phyloP scores from a whole-genome alignment of 2,113 vertebrate genomes.

The Aix galericulata region DNA sequence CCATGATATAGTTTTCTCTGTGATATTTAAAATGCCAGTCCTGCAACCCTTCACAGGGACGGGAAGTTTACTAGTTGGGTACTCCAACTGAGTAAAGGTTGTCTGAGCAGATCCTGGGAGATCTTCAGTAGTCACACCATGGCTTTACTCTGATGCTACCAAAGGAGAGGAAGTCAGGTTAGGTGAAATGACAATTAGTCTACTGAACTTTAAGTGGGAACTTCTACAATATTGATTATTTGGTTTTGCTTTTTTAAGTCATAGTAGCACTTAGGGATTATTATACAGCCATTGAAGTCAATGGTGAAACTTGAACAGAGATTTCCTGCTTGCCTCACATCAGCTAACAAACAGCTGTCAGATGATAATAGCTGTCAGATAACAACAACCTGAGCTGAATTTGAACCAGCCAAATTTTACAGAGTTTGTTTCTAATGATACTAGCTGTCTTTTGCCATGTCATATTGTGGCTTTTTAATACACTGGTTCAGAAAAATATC shows the following conservation, averaged over 20 bases:
- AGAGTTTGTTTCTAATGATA: not conserved
- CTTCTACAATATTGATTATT: not conserved
- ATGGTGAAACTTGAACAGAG: not conserved
- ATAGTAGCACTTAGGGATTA: not conserved
- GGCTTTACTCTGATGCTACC: not conserved
- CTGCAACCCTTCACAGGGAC: not conserved
- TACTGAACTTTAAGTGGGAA: not conserved
- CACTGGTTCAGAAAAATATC: not conserved
- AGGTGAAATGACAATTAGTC: not conserved
- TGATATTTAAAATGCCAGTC: not conserved
- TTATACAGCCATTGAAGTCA: not conserved
- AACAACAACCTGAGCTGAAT: conserved; percentile 25
- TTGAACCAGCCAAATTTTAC: not conserved
- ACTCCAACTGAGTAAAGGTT: not conserved
- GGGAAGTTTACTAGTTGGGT: not conserved
- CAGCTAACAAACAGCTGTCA: not conserved
- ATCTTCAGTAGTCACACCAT: not conserved
- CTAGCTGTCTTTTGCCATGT: not conserved
- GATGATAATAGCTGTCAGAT: not conserved
- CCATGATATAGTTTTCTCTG: not conserved
- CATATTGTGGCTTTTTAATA: not conserved
- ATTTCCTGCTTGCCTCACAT: not conserved
- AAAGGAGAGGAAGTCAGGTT: not conserved
- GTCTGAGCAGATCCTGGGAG: not conserved
- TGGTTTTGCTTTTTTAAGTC: not conserved